phyloP scores from a whole-genome alignment of 1,140 invertebrate genomes.

The Globodera ellingtonae region DNA sequence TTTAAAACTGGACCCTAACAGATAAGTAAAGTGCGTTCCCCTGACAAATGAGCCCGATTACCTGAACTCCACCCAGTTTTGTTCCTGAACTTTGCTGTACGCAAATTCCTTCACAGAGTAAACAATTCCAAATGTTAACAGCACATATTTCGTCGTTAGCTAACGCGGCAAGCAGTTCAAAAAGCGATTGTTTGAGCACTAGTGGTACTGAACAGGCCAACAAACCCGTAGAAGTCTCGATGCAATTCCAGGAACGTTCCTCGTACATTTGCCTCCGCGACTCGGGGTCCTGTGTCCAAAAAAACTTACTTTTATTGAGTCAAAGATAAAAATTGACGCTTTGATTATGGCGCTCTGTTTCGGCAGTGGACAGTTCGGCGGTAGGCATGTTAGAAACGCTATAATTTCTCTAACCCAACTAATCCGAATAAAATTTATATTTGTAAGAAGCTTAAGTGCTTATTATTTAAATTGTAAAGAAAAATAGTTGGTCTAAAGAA shows the following conservation, averaged over 20 bases:
- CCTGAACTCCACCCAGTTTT: slow-evolving; percentile 36
- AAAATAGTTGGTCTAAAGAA: too few species aligned
- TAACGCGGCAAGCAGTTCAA: slow-evolving; percentile 37
- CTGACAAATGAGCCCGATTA: background rate
- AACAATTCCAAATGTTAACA: slow-evolving; percentile 41
- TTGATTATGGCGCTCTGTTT: too few species aligned
- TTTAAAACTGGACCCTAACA: too few species aligned
- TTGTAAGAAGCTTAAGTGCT: too few species aligned
- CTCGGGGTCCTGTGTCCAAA: slow-evolving; percentile 26
- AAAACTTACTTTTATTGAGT: background rate
- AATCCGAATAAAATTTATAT: too few species aligned
- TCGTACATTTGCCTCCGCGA: slow-evolving; percentile 37
- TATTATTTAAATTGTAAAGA: too few species aligned
- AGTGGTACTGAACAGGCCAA: slow-evolving; percentile 31
- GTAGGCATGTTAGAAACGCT: too few species aligned
- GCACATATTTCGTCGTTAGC: slow-evolving; percentile 38
- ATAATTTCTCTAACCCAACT: too few species aligned
- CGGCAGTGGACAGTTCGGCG: too few species aligned
- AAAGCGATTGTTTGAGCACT: slow-evolving; percentile 40
- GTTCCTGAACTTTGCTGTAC: slow-evolving; percentile 29
- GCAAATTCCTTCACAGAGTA: slow-evolving; percentile 42
- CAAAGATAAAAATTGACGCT: too few species aligned
- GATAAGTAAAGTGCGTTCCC: slow-evolving; percentile 3
- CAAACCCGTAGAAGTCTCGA: slow-evolving; percentile 37
- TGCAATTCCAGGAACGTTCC: slow-evolving; percentile 26